Percentiles rank a stretch among this genome's conserved stretches.
These are phyloP conservation scores for Acestrorhynchus altus DNA, from an alignment of 2,797 vertebrate species.

Conservation along the genomic window DNA sequence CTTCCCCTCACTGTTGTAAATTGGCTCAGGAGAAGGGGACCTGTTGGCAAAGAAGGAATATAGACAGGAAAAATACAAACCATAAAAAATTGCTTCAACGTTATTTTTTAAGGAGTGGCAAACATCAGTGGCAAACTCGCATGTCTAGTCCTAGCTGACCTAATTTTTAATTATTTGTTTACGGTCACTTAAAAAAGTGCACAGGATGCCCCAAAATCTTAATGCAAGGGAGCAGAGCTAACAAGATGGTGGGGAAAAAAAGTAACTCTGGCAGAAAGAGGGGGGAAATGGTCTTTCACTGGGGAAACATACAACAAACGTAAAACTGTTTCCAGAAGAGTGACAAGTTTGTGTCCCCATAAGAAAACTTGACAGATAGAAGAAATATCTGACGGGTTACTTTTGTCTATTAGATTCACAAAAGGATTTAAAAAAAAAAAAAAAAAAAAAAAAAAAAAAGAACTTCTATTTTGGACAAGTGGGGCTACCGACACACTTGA, in stretches of 20 bases:
- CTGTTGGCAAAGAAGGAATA: constrained; percentile 69
- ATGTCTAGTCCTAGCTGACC: constrained; percentile 42
- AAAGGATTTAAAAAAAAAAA: no score
- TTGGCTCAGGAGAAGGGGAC: constrained; percentile 96
- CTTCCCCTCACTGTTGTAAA: constrained; percentile 98
- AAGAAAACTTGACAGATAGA: background rate
- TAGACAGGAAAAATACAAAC: constrained; percentile 32
- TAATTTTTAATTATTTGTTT: constrained; percentile 1
- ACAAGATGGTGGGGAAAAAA: constrained; percentile 40
- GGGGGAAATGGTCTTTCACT: background rate
- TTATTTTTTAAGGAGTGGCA: constrained; percentile 2
- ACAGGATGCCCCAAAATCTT: constrained; percentile 46
- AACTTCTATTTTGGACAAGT: constrained; percentile 56
- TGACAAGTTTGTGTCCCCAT: background rate
- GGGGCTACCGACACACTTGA: constrained; percentile 67
- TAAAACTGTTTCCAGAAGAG: background rate
- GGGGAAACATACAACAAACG: background rate
- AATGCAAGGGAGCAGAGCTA: constrained; percentile 8
- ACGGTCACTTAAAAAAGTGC: constrained; percentile 43
- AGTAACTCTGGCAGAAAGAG: constrained; percentile 38
- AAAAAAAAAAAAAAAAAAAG: background rate
- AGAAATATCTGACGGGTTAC: background rate
- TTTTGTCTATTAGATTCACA: background rate
- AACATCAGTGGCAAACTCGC: background rate
- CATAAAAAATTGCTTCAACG: constrained; percentile 48